Percentiles rank a stretch among this genome's conserved stretches.
Conservation (phyloP, 2,888 invertebrate species). For the Chloromyia formosa region DNA sequence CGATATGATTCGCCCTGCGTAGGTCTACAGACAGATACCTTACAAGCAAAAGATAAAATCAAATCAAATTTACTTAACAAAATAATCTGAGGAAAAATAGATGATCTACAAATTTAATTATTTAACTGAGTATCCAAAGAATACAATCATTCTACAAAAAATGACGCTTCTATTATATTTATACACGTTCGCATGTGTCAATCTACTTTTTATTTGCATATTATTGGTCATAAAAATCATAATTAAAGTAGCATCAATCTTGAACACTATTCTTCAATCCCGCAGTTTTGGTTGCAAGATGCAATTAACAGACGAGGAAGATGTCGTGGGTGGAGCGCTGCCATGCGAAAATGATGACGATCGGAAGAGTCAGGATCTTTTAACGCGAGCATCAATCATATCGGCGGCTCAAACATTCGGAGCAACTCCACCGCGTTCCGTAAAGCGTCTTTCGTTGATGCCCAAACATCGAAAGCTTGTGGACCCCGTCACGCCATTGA, state of each 20-base stretch:
- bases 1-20: no score
- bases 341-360: neutral
- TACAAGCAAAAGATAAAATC: no score
- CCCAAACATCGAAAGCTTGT: neutral
- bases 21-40: no score
- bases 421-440: conserved; percentile 28
- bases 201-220: conserved; percentile 30
- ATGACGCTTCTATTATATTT: conserved; percentile 36
- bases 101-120: no score
- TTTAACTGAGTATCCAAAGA: no score
- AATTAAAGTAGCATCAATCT: neutral
- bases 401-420: conserved; percentile 18
- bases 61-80: no score
- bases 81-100: no score
- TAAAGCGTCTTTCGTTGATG: neutral
- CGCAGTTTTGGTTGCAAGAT: conserved; percentile 29
- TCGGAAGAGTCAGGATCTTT: neutral
- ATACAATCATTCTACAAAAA: no score
- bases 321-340: neutral
- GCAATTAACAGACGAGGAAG: conserved; percentile 6
- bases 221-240: conserved; percentile 24
- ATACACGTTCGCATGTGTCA: conserved; percentile 43
- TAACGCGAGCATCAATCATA: conserved; percentile 24
- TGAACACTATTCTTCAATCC: neutral
- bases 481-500: neutral